These are phyloP conservation scores for Eristalis pertinax DNA, from an alignment of 2,888 invertebrate genomes.

Conservation along the genomic window DNA sequence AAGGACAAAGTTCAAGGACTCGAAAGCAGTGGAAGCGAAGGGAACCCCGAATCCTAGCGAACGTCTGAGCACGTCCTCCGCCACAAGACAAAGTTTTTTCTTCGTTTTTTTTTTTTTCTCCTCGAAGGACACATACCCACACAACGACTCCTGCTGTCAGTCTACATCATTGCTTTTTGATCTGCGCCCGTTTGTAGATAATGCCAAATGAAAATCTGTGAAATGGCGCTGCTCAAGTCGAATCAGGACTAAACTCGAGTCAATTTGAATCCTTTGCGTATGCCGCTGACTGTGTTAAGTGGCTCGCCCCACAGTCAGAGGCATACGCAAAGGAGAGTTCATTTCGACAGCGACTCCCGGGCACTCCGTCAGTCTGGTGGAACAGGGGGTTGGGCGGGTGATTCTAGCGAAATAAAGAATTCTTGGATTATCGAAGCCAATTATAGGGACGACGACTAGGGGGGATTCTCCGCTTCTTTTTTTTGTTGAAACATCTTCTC, in stretches of 20 bases:
- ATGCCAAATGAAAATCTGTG: neutral
- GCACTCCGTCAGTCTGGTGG: neutral
- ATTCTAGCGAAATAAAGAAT: neutral
- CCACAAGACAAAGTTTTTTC: neutral
- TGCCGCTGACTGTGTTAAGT: neutral
- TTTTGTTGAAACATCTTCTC: neutral
- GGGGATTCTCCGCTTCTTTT: neutral
- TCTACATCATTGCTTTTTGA: neutral
- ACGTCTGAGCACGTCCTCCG: slow-evolving; percentile 18
- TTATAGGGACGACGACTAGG: neutral
- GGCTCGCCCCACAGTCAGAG: slow-evolving; percentile 5
- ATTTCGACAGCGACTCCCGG: neutral
- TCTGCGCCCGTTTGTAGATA: neutral
- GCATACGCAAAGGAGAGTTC: neutral
- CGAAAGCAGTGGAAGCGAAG: neutral
- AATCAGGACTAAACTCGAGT: neutral
- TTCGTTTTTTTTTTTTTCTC: neutral
- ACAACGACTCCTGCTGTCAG: neutral
- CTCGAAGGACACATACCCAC: neutral
- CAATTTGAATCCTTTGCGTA: slow-evolving; percentile 11
- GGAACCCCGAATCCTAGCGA: neutral
- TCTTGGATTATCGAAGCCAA: neutral
- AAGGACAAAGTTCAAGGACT: slow-evolving; percentile 36
- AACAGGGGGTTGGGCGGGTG: neutral
- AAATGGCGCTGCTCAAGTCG: neutral